phyloP scores from a whole-genome alignment of 2,113 vertebrate genomes.

The Egretta garzetta region DNA sequence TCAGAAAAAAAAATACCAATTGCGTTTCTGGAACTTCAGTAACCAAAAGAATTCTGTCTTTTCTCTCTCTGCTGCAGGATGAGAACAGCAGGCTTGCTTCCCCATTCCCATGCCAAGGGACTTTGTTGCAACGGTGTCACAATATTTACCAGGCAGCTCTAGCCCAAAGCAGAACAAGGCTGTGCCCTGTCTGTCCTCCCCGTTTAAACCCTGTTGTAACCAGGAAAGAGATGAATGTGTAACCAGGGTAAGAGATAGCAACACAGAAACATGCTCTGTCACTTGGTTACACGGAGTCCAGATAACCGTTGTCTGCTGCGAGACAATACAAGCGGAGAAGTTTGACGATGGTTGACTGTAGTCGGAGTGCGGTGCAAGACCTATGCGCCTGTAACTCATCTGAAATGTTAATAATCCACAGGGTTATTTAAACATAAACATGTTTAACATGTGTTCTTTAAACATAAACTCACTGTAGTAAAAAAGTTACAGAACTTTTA shows the following conservation, averaged over 20 bases:
- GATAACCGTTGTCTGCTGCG: fast-evolving
- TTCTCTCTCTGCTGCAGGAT: fast-evolving
- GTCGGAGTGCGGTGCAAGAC: not conserved
- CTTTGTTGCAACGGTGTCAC: not conserved
- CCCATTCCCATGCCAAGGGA: fast-evolving
- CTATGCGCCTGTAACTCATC: not conserved
- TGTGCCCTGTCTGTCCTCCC: not conserved
- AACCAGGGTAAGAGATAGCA: not conserved
- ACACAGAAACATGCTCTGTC: fast-evolving
- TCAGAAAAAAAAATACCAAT: not conserved
- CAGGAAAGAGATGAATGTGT: not conserved
- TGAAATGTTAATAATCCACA: not conserved
- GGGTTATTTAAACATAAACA: not conserved
- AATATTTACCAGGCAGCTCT: not conserved
- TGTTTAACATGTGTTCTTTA: not conserved
- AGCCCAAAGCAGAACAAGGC: not conserved
- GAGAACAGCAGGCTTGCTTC: not conserved
- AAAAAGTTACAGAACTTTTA: not conserved
- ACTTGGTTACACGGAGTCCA: not conserved
- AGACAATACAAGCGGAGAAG: not conserved
- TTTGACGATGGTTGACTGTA: not conserved
- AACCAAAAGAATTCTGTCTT: not conserved
- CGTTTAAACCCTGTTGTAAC: not conserved
- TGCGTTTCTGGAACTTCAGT: fast-evolving
- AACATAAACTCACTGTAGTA: not conserved